Percentiles rank a stretch among this genome's conserved stretches.
phyloP scores from a whole-genome alignment of 2,113 vertebrate species.

The Osmerus mordax region DNA sequence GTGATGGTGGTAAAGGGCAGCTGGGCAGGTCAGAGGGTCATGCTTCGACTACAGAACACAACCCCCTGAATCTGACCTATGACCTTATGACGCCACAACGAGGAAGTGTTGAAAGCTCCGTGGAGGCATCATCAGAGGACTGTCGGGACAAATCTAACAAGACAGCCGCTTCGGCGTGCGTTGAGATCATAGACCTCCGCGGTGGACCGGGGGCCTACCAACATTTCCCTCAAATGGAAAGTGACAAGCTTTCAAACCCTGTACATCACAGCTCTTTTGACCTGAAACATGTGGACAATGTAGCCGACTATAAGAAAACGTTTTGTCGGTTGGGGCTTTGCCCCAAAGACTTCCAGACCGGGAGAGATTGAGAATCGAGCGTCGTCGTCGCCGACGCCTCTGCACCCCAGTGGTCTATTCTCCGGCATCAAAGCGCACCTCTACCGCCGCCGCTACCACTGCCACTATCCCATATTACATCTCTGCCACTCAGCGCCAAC shows the following conservation, averaged over 20 bases:
- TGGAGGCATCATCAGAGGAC: slow-evolving; percentile 26
- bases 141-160: slow-evolving; percentile 44
- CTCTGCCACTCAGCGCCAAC: slow-evolving; percentile 67
- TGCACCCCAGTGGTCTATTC: slow-evolving; percentile 48
- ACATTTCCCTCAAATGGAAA: slow-evolving; percentile 35
- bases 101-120: slow-evolving; percentile 3
- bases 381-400: slow-evolving; percentile 45
- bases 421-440: slow-evolving; percentile 44
- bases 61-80: slow-evolving; percentile 37
- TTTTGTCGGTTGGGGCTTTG: too few relatives aligned
- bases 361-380: slow-evolving; percentile 36
- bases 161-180: slow-evolving; percentile 37
- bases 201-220: slow-evolving; percentile 32
- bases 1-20: background rate
- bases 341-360: too few relatives aligned
- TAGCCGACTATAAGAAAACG: background rate
- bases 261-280: background rate
- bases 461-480: slow-evolving; percentile 69
- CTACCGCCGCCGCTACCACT: slow-evolving; percentile 27
- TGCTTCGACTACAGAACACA: slow-evolving; percentile 6
- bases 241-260: slow-evolving; percentile 11
- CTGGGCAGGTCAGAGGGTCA: background rate
- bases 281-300: background rate
- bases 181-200: background rate
- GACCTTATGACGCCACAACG: slow-evolving; percentile 12